A percentile compares a stretch with the other conserved stretches of the same genome.
These are phyloP conservation scores for Hyalella azteca DNA, from an alignment of 2,888 invertebrate genomes.

Conservation along the genomic window DNA sequence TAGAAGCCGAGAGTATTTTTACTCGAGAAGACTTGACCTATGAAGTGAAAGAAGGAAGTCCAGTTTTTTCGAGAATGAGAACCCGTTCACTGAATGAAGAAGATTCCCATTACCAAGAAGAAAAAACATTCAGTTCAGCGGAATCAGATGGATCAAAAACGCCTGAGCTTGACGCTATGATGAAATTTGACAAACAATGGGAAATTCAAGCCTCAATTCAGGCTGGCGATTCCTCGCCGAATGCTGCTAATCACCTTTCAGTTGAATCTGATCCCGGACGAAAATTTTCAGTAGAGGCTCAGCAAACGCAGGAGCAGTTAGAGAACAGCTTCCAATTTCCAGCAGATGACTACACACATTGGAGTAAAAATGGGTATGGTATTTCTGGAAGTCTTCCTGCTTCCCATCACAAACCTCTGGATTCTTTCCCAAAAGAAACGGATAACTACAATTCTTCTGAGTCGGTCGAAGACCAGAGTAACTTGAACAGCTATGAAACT, in stretches of 20 bases:
- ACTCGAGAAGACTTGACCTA: slow-evolving; percentile 20
- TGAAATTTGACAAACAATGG: no score
- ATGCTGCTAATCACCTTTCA: no score
- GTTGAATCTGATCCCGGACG: no score
- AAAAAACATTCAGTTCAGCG: not conserved
- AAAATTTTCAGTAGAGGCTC: no score
- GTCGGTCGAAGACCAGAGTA: not conserved
- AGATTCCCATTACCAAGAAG: not conserved
- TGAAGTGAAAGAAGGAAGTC: not conserved
- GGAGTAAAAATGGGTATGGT: not conserved
- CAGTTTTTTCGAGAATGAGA: not conserved
- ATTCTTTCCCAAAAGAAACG: not conserved
- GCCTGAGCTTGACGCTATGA: not conserved
- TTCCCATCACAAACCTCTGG: not conserved
- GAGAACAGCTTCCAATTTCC: not conserved
- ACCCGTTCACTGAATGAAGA: not conserved
- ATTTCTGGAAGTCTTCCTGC: not conserved
- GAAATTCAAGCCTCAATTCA: no score
- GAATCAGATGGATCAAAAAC: slow-evolving; percentile 8
- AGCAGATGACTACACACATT: not conserved
- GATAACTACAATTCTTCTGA: slow-evolving; percentile 8
- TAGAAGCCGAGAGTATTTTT: slow-evolving; percentile 31
- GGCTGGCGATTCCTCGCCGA: no score
- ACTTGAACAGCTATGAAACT: no score
- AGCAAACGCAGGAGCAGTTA: no score